Percentiles rank a stretch among this genome's conserved stretches.
Conservation (phyloP, 2,888 invertebrate species). For the Lamellibrachia columna region DNA sequence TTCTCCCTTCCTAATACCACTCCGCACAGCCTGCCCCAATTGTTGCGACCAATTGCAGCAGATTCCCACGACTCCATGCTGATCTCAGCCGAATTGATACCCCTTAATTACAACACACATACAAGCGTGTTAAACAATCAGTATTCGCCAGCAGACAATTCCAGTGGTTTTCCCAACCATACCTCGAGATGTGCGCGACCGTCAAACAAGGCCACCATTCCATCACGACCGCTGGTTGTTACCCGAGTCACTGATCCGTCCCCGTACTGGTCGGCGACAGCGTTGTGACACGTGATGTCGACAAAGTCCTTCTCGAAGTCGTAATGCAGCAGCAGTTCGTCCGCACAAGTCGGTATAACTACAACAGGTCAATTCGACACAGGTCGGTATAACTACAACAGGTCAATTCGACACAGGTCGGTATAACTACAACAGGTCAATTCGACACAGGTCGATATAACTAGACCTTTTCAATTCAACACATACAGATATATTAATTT, state of each 20-base stretch:
- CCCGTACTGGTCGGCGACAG: not conserved
- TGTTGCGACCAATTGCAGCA: too few relatives aligned
- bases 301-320: constrained; percentile 3
- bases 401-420: not conserved
- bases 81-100: not conserved
- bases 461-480: too few relatives aligned
- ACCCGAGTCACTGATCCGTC: not conserved
- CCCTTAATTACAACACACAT: not conserved
- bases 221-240: not conserved
- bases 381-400: not conserved
- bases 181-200: not conserved
- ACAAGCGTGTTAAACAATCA: not conserved
- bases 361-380: not conserved
- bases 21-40: too few relatives aligned
- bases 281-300: not conserved
- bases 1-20: too few relatives aligned
- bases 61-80: too few relatives aligned
- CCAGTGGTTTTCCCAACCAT: too few relatives aligned
- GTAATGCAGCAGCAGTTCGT: not conserved
- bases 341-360: not conserved
- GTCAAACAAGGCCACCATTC: not conserved
- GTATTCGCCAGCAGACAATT: not conserved
- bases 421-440: not conserved
- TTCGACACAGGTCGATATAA: not conserved
- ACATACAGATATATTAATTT: too few relatives aligned